Evolutionary conservation across 1,140 invertebrate species (phyloP), one percentile per base, ranked within the genome.

Genomic region (Mesaphorura yosii): DNA sequence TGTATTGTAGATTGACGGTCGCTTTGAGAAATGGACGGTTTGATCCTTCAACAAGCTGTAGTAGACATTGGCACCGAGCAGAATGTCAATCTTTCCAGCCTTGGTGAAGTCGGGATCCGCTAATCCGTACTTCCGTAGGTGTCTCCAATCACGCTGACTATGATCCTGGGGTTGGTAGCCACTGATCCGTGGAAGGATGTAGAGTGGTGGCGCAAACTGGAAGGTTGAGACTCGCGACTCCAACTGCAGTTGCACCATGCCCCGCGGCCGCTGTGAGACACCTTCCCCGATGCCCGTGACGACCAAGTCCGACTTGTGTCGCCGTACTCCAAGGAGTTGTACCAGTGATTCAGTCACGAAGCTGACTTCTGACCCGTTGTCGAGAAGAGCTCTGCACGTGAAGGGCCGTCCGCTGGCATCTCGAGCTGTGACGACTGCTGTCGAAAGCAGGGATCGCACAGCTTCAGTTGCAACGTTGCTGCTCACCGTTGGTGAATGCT

Each of bases 331-430:
- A 14, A 53, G 28, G 2, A 20, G 10, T 7, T 12, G 40, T 2
- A 23, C 27, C 19, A 15, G 25, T 6, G 15, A n/a, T 6, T 7
- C 10, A 1, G 41, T 26, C 6, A 53, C 25, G 23, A 46, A 45
- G 23, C 28, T 46, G 12, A 23, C 14, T 27, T 53, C 10, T 34
- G 51, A 53, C 15, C 51, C 51, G 17, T 29, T 25, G 29, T 53
- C 51, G 1, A 53, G 51, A 1, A 53, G 20, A 2, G 51, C 51
- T 26, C 51, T 25, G 23, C 51, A 53, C 2, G 14, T 7, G 19
- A 42, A 42, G 6, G 7, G 23, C 17, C 23, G 40, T 17, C 10
- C 7, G 7, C 7, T 7, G 6, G 6, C 23, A 6, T 7, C 6
- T 7, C 7, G 6, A 19, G 7, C n/a, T 37, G 12, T 37, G 34